phyloP scores from a whole-genome alignment of 2,113 vertebrate genomes.

The Oostethus manadensis region DNA sequence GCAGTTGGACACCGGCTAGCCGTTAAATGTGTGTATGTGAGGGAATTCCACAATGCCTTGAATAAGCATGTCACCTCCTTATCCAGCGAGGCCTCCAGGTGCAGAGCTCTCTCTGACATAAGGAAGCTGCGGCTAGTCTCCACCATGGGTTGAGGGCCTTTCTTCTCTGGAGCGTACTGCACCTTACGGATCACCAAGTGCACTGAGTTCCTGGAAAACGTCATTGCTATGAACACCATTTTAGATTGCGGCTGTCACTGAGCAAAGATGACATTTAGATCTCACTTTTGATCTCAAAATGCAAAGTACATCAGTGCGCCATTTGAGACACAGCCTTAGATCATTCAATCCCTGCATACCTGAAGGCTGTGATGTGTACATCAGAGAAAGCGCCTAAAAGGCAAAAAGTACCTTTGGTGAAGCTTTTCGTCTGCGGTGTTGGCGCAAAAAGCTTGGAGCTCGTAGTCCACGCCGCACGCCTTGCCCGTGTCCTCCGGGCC shows the following conservation, averaged over 20 bases:
- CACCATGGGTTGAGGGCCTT: slow-evolving; percentile 79
- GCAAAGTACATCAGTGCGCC: no score
- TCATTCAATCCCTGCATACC: no score
- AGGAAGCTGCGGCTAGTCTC: slow-evolving; percentile 83
- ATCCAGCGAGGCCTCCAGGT: slow-evolving; percentile 81
- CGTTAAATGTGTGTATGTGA: not conserved
- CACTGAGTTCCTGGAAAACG: slow-evolving; percentile 75
- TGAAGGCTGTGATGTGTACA: not conserved
- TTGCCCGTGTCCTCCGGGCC: slow-evolving; percentile 74
- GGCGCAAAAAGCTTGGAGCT: slow-evolving; percentile 82
- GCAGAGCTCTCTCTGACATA: slow-evolving; percentile 80
- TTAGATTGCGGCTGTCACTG: no score
- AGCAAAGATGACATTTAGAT: no score
- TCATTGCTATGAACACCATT: not conserved
- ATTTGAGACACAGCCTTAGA: no score
- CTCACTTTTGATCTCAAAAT: no score
- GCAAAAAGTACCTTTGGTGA: slow-evolving; percentile 76
- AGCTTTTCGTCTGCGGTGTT: slow-evolving; percentile 81
- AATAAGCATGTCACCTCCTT: slow-evolving; percentile 70
- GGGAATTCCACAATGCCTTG: not conserved
- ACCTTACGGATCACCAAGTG: slow-evolving; percentile 81
- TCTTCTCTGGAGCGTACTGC: slow-evolving; percentile 81
- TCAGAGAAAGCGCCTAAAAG: not conserved
- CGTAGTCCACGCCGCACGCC: slow-evolving; percentile 85
- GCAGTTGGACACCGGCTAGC: not conserved